Conservation (phyloP, 2,797 vertebrate species). For the Hafferia zeledoni region DNA sequence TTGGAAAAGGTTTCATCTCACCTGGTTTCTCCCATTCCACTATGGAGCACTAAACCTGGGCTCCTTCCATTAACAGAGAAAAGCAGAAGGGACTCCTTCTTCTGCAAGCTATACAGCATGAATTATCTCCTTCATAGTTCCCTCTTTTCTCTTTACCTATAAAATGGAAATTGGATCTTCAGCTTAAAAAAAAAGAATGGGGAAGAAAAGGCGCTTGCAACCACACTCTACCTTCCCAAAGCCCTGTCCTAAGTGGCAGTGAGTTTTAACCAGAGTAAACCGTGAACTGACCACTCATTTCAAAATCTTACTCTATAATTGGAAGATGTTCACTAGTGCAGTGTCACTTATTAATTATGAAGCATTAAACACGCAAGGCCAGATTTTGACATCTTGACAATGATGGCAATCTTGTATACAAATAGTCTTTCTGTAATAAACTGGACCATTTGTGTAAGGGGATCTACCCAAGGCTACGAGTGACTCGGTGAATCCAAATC, state of each 20-base stretch:
- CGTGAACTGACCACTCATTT: not conserved
- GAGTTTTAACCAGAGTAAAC: not conserved
- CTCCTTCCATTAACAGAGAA: not conserved
- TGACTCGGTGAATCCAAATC: slow-evolving; percentile 23
- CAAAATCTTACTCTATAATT: not conserved
- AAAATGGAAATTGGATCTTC: not conserved
- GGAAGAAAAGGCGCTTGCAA: not conserved
- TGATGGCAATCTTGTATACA: not conserved
- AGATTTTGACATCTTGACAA: slow-evolving; percentile 29
- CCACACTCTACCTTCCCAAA: not conserved
- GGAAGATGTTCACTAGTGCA: not conserved
- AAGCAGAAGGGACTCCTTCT: not conserved
- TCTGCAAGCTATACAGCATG: not conserved
- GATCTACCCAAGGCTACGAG: not conserved
- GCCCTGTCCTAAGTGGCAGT: not conserved
- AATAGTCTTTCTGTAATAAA: slow-evolving; percentile 12
- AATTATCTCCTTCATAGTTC: not conserved
- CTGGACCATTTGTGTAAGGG: not conserved
- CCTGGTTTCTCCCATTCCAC: not conserved
- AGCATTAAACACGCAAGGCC: not conserved
- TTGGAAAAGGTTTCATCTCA: not conserved
- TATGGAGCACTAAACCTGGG: not conserved
- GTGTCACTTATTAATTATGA: slow-evolving; percentile 13
- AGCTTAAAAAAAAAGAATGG: not conserved
- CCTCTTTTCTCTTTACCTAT: not conserved